phyloP scores from a whole-genome alignment of 2,888 invertebrate species.

The Charanyca ferruginea region DNA sequence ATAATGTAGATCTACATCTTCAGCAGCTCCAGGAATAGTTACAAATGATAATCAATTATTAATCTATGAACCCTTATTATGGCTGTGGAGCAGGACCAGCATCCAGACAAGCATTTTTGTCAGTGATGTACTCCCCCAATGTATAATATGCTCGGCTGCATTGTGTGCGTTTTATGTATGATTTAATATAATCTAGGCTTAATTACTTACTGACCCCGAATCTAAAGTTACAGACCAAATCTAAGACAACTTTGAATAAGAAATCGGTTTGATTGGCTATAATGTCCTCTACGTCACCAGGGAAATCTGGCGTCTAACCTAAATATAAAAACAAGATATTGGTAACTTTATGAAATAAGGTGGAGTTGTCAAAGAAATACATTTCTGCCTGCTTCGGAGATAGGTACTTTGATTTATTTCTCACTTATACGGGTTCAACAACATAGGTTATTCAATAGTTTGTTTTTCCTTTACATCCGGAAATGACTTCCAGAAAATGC shows the following conservation, averaged over 20 bases:
- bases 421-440: background rate
- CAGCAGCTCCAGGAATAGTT: no score
- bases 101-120: no score
- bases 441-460: background rate
- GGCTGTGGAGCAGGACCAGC: no score
- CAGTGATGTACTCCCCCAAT: no score
- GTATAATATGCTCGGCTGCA: no score
- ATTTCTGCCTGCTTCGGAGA: slow-evolving; percentile 8
- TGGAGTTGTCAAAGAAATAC: slow-evolving; percentile 19
- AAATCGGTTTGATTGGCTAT: slow-evolving; percentile 43
- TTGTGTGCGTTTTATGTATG: no score
- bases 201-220: slow-evolving; percentile 6
- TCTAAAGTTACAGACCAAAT: background rate
- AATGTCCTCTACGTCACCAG: slow-evolving; percentile 43
- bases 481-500: no score
- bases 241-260: slow-evolving; percentile 37
- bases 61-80: no score
- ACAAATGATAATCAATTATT: no score
- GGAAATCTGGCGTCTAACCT: slow-evolving; percentile 55
- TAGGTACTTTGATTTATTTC: background rate
- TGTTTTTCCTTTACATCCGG: background rate
- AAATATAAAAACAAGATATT: slow-evolving; percentile 52
- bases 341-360: slow-evolving; percentile 31
- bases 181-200: no score
- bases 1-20: no score